phyloP scores from a whole-genome alignment of 2,888 invertebrate species.

The Matsumyia berberina region DNA sequence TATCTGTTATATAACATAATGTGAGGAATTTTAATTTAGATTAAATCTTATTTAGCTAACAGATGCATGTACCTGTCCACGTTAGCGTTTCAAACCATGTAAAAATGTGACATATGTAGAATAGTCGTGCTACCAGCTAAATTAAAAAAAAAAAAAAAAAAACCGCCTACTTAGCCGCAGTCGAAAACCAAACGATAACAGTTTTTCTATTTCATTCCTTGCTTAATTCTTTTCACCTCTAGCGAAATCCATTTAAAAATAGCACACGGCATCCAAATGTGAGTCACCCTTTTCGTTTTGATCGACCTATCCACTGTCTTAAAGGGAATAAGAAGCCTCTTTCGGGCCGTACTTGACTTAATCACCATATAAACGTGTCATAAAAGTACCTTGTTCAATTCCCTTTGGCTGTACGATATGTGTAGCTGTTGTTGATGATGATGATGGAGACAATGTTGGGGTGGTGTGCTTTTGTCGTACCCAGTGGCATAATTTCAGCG shows the following conservation, averaged over 20 bases:
- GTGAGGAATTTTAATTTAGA: neutral
- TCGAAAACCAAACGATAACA: no score
- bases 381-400: slow-evolving; percentile 24
- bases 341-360: slow-evolving; percentile 20
- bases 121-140: neutral
- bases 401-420: slow-evolving; percentile 14
- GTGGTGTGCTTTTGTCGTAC: slow-evolving; percentile 4
- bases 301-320: slow-evolving; percentile 9
- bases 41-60: no score
- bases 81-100: no score
- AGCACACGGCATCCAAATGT: neutral
- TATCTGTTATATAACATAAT: neutral
- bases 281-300: slow-evolving; percentile 10
- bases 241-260: slow-evolving; percentile 2
- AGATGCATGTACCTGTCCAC: no score
- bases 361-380: slow-evolving; percentile 26
- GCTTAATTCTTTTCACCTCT: no score
- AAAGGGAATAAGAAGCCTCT: slow-evolving; percentile 27
- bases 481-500: slow-evolving; percentile 10
- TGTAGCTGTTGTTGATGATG: neutral
- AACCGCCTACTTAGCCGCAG: no score
- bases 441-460: slow-evolving; percentile 1
- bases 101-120: no score
- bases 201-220: no score
- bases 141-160: no score